Evolutionary conservation across 2,888 invertebrate genomes (phyloP).

Genomic region (Phania funesta): DNA sequence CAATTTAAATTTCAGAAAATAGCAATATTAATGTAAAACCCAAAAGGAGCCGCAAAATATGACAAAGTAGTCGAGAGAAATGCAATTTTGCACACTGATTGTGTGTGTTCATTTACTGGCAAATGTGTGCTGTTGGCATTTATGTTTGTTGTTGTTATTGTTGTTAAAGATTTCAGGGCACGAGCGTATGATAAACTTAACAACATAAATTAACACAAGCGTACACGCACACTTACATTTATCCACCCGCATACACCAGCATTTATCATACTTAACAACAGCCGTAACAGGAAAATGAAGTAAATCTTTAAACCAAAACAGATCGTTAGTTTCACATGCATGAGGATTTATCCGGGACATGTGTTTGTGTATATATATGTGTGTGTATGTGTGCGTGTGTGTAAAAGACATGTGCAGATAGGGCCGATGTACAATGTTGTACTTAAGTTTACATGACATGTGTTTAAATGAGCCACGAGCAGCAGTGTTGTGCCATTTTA

Average conservation of each 20-base stretch:
- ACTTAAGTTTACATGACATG: slow-evolving; percentile 17
- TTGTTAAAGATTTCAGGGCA: background rate
- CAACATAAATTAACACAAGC: slow-evolving; percentile 45
- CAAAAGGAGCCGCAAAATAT: slow-evolving; percentile 18
- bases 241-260: background rate
- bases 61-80: slow-evolving; percentile 18
- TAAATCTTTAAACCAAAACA: slow-evolving; percentile 31
- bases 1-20: background rate
- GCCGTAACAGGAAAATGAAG: slow-evolving; percentile 12
- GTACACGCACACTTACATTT: background rate
- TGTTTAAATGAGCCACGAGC: slow-evolving; percentile 7
- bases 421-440: background rate
- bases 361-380: background rate
- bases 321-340: background rate
- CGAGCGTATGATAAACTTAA: slow-evolving; percentile 44
- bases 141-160: background rate
- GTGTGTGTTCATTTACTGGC: background rate
- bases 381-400: background rate
- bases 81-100: slow-evolving; percentile 25
- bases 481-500: background rate
- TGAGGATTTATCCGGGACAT: background rate
- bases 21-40: background rate
- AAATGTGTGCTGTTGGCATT: background rate
- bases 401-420: background rate
- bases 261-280: slow-evolving; percentile 47